Evolutionary conservation across 1,140 invertebrate species (phyloP), one percentile per base, ranked within the genome.

Genomic region (Pseudachorutes palmiensis): DNA sequence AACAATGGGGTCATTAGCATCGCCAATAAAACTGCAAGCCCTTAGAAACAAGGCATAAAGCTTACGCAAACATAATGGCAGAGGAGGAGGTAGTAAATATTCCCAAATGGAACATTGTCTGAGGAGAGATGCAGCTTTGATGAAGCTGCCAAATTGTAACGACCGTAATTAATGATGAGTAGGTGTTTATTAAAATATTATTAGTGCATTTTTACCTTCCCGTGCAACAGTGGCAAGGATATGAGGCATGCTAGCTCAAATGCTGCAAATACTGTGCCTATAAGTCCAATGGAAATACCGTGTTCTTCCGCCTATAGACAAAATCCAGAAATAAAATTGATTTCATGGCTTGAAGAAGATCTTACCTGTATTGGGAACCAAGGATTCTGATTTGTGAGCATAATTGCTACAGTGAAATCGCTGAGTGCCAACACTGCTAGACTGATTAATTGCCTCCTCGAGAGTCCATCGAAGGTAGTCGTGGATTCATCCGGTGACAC

Each of bases 321-420:
- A 58, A 58, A 58, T 58, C 22, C 9, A 58, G 55, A 12, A 58
- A 9, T 58, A 58, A 58, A 58, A 12, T 24, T 22, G 9, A 14
- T 24, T 12, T 12, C 9, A 58, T 58, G 5, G 55, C 22, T 58
- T 9, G 55, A 22, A 45, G 19, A 45, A 45, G 36, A 24, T 3
- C 59, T 61, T 30, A 61, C 59, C 59, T 61, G 29, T 3, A 30
- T 36, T 14, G 59, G 59, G 24, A 61, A 61, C 30, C 29, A 61
- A 14, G 59, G 59, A 19, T 30, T 36, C 24, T 61, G 59, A 61
- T 32, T 61, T 3, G 59, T 32, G 5, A 32, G 26, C 5, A 14
- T 9, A 9, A 61, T 61, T 14, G 29, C 59, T 16, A 9, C 33
- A 9, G 31, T 3, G 5, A 61, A 61, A n/a, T 61, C 29, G 2